phyloP scores from a whole-genome alignment of 2,797 vertebrate genomes.

The Acestrorhynchus altus region DNA sequence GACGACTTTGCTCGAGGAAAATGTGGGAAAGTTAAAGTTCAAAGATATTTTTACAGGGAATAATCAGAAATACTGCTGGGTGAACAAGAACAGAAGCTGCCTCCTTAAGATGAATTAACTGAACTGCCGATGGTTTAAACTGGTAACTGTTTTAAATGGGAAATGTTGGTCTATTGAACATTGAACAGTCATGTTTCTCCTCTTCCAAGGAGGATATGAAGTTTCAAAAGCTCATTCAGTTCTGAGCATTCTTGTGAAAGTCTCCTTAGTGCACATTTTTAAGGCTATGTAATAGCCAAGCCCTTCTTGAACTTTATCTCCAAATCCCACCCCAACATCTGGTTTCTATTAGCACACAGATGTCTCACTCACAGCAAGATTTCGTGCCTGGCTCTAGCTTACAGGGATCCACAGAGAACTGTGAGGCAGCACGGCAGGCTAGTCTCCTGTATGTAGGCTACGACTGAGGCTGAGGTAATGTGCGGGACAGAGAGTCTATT shows the following conservation, averaged over 20 bases:
- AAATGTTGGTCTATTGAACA: too few species aligned
- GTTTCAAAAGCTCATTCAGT: neutral
- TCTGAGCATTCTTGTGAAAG: neutral
- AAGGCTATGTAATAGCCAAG: neutral
- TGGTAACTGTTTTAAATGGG: too few species aligned
- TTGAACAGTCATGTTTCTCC: too few species aligned
- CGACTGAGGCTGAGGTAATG: neutral
- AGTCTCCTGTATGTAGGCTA: neutral
- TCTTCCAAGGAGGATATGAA: too few species aligned
- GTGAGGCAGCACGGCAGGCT: neutral
- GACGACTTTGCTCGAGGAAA: too few species aligned
- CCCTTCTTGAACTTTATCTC: neutral
- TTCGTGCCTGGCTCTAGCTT: neutral
- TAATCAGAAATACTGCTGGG: too few species aligned
- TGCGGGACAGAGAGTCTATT: conserved; percentile 6
- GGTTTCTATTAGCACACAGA: conserved; percentile 5
- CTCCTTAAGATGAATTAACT: too few species aligned
- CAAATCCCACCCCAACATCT: neutral
- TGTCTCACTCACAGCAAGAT: neutral
- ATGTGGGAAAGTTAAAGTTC: too few species aligned
- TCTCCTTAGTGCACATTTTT: neutral
- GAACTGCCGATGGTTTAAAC: too few species aligned
- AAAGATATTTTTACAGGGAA: too few species aligned
- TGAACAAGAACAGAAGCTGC: too few species aligned
- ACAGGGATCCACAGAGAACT: neutral